Base-by-base conservation (phyloP, 2,113 vertebrate species). In the Dicrurus megarhynchus region DNA sequence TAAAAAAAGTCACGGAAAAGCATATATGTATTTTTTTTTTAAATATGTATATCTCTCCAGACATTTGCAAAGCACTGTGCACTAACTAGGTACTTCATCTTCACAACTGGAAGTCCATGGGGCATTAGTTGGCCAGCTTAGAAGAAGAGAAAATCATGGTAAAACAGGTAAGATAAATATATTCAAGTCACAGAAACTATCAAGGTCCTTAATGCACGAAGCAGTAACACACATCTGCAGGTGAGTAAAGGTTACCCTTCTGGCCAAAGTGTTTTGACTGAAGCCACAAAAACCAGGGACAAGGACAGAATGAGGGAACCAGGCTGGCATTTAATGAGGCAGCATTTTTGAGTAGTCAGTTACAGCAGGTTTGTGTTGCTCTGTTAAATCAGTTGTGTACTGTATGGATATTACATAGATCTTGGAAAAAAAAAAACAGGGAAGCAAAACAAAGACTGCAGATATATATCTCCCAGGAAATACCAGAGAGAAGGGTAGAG, bases 21-120 rank as follows among this genome's bases (percentile, higher is more conserved):
- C 59, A 55, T 33, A 33, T 42, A 44, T 39, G 8, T 44, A 42
- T 84, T 50, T 50, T 7, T 35, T 13, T 28, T 37, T 49, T 14
- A 46, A 69, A 41, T 73, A 80, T 21, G 3, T 42, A 46, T 61
- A 2, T n/a, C 24, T 42, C 26, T 83, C 12, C 56, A 89, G 50
- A 61, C 11, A 63, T 50, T n/a, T 78, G 33, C 52, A 89, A 78
- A 94, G 22, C 18, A 23, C 22, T n/a, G 20, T 7, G 0, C 12
- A 14, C 7, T 79, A 42, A 33, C 19, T 23, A 82, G 19, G 13
- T 76, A 26, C 27, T 90, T 76, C 0, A 0, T 60, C 61, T 91
- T 65, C 23, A 22, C 18, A 59, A 10, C 0, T 55, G 26, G 0
- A 0, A 87, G 32, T 33, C 41, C 47, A 11, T 3, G 1, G 4